Base-by-base conservation (phyloP, 1,140 invertebrate species). In the Stegodyphus dumicola region DNA sequence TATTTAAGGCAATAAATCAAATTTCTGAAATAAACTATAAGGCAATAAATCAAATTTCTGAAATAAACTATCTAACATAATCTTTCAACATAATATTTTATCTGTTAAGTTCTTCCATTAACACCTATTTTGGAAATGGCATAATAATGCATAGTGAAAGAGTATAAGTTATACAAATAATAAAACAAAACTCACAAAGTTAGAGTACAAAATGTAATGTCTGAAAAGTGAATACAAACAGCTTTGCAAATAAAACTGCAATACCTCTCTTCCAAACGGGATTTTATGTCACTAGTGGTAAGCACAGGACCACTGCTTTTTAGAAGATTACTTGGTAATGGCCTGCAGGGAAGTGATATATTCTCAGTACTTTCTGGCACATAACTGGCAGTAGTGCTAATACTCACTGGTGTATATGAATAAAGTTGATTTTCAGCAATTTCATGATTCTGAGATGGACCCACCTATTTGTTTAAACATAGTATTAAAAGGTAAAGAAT, bases 281-380 rank as follows among this genome's bases (percentile, higher is more conserved):
- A 56, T 73, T 87, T 87, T 64, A 87, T 78, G 17, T 81, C 86
- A 52, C 53, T 52, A 17, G 79, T 83, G 0, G 86, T 87, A 6
- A 87, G 33, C 13, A 18, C 56, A 7, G 17, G 51, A 48, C 65
- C 56, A 18, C 54, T 70, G 4, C 17, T 49, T 7, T 67, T 66
- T 7, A 77, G 13, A 5, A 83, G 10, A 33, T 70, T 52, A 33
- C 15, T 6, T 4, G 18, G 71, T 18, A 86, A 74, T 53, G 77
- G 65, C 33, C 3, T 33, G 33, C 33, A 33, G 60, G 81, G 73
- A n/a, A n/a, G 74, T 11, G 49, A 17, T n/a, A 17, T 2, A 56
- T 33, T 18, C 5, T 49, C 53, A 33, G 52, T n/a, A 53, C 7
- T 54, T 60, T 60, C 56, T 18, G 71, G 49, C 4, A 64, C 11